These are phyloP conservation scores for Berghia stephanieae DNA, from an alignment of 1,140 invertebrate genomes.

Conservation along the genomic window DNA sequence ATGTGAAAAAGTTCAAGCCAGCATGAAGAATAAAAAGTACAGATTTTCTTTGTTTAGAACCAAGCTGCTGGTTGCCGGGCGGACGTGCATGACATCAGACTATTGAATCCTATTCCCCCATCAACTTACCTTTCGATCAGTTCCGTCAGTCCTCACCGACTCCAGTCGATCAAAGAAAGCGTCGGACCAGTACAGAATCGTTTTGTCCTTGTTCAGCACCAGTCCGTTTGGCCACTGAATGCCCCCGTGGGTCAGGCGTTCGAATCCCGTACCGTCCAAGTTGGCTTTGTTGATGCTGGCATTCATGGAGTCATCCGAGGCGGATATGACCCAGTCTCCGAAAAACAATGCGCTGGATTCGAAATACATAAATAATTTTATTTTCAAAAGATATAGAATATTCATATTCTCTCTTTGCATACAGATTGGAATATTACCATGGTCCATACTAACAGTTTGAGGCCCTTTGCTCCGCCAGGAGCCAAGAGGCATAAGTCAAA, in stretches of 20 bases:
- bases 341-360: conserved; percentile 70
- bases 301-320: conserved; percentile 90
- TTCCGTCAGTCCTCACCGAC: conserved; percentile 79
- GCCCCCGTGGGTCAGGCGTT: conserved; percentile 77
- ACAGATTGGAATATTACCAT: too few species aligned
- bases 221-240: conserved; percentile 73
- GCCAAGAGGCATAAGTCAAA: too few species aligned
- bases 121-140: conserved; percentile 73
- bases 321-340: conserved; percentile 98
- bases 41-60: too few species aligned
- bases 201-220: conserved; percentile 67
- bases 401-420: too few species aligned
- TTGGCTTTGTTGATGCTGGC: conserved; percentile 87
- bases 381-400: too few species aligned
- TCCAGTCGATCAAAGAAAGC: conserved; percentile 79
- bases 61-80: too few species aligned
- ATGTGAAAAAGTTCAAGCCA: too few species aligned
- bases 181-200: conserved; percentile 72
- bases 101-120: too few species aligned
- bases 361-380: background rate
- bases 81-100: too few species aligned
- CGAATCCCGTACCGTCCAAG: conserved; percentile 86
- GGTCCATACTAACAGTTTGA: too few species aligned
- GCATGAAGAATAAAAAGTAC: too few species aligned
- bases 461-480: too few species aligned